Percentiles rank a stretch among this genome's conserved stretches.
phyloP scores from a whole-genome alignment of 1,140 invertebrate genomes.

The Patella vulgata region DNA sequence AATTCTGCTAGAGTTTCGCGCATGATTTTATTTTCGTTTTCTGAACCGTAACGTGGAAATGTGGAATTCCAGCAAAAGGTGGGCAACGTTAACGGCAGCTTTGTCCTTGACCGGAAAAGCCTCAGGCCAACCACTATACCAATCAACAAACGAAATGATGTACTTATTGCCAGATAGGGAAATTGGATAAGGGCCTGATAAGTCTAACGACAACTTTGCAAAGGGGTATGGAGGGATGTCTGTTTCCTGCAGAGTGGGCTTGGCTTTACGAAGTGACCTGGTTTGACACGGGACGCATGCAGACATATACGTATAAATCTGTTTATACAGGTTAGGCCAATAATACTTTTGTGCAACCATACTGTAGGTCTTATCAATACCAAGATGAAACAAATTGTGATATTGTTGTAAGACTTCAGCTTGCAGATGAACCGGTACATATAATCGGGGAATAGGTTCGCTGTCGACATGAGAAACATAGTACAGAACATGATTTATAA shows the following conservation, averaged over 20 bases:
- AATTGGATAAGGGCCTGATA: constrained; percentile 27
- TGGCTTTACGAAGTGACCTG: constrained; percentile 4
- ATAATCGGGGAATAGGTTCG: constrained; percentile 15
- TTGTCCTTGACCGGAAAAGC: constrained; percentile 28
- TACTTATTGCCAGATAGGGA: constrained; percentile 28
- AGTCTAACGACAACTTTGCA: constrained; percentile 28
- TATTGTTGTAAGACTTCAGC: constrained; percentile 16
- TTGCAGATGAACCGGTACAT: constrained; percentile 12
- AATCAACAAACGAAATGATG: constrained; percentile 22
- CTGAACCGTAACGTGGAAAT: constrained; percentile 14
- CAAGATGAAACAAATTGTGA: constrained; percentile 27
- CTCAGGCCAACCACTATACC: constrained; percentile 25
- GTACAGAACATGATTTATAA: constrained; percentile 23
- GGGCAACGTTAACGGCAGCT: constrained; percentile 16
- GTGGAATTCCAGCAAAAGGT: not conserved
- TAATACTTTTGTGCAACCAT: constrained; percentile 20
- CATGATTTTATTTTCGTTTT: constrained; percentile 12
- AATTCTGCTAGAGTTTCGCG: constrained; percentile 6
- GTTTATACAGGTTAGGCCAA: constrained; percentile 31
- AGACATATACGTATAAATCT: constrained; percentile 15
- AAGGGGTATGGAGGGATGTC: constrained; percentile 24
- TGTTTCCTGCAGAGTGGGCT: constrained; percentile 23
- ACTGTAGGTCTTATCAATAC: constrained; percentile 20
- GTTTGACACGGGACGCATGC: constrained; percentile 31
- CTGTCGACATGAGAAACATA: constrained; percentile 19